Evolutionary conservation across 2,888 invertebrate species (phyloP), one percentile per base, ranked within the genome.

Genomic region (Luperina nickerlii): DNA sequence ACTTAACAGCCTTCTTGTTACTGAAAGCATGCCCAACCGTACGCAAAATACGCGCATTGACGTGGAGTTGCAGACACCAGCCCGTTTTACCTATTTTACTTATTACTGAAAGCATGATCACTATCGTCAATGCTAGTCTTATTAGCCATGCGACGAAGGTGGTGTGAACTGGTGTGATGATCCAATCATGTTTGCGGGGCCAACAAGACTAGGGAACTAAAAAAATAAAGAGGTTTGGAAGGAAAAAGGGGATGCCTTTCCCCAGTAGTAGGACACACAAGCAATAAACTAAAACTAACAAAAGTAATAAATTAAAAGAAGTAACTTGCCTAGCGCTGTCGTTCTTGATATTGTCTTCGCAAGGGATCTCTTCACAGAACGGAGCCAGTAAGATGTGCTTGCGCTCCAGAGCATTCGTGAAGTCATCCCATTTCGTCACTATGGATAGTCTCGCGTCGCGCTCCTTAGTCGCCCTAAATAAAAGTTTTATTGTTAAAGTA

Each of bases 321-420:
- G 20, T 63, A 68, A 74, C 83, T 86, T 97, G 98, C 98, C 98
- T 98, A 48, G 99, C 98, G 95, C 99, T 99, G 87, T 99, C 99
- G 78, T 98, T 98, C 97, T 99, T 99, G 92, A 99, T 99, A 88
- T 97, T 98, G 83, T 99, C 99, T 95, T 99, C 99, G 93, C 99
- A 99, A 0, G 97, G 94, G 13, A 97, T 97, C 2, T 98, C 98
- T 0, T 99, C 99, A 93, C 99, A 99, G 97, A 99, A 99, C 3
- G 99, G 99, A 32, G 99, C 97, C 86, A 99, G 95, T n/a, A 99
- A 97, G 27, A 99, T 97, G 93, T 99, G 99, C 93, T 99, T 99
- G 83, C 98, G 97, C 90, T 99, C 99, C 80, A 99, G 96, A 75
- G 98, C 97, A 11, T 96, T 94, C 48, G 98, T 98, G 95, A 99